Percentiles rank a stretch among this genome's conserved stretches.
These are phyloP conservation scores for Hermetia illucens DNA, from an alignment of 1,140 invertebrate genomes.

Conservation along the genomic window DNA sequence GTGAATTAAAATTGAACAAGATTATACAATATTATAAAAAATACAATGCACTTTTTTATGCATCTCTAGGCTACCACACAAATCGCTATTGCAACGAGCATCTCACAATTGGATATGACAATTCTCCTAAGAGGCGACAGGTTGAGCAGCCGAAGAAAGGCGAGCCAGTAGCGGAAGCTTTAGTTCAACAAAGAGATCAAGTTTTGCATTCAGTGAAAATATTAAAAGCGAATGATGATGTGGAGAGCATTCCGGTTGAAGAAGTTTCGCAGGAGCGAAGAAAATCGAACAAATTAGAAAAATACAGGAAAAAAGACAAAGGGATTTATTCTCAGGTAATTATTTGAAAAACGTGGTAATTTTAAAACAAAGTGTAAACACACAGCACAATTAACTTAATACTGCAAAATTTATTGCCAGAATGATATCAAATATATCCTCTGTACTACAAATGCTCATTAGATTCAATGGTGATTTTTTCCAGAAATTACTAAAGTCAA, in stretches of 20 bases:
- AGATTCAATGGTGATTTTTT: too few relatives aligned
- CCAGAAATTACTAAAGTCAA: too few relatives aligned
- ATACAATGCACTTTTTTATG: not conserved
- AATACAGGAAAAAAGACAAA: slow-evolving; percentile 3
- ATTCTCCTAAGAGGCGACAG: not conserved
- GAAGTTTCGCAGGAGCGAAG: not conserved
- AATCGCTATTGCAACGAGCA: slow-evolving; percentile 7
- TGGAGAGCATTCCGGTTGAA: not conserved
- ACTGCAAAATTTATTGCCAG: too few relatives aligned
- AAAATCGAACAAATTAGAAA: slow-evolving; percentile 2
- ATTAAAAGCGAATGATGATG: slow-evolving; percentile 2
- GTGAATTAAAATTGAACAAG: too few relatives aligned
- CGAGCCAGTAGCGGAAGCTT: slow-evolving; percentile 5
- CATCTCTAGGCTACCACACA: slow-evolving; percentile 2
- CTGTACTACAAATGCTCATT: too few relatives aligned
- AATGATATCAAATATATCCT: too few relatives aligned
- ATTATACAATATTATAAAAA: too few relatives aligned
- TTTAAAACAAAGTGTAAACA: too few relatives aligned
- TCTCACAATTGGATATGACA: slow-evolving; percentile 5
- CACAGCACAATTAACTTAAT: too few relatives aligned
- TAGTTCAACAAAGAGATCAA: slow-evolving; percentile 1
- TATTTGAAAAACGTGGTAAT: too few relatives aligned
- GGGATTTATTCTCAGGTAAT: slow-evolving; percentile 8
- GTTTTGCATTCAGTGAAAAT: slow-evolving; percentile 7
- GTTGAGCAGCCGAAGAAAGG: not conserved